Percentiles rank a stretch among this genome's conserved stretches.
These are phyloP conservation scores for Pseudomyrmex cubaensis DNA, from an alignment of 1,140 invertebrate species.

Conservation along the genomic window DNA sequence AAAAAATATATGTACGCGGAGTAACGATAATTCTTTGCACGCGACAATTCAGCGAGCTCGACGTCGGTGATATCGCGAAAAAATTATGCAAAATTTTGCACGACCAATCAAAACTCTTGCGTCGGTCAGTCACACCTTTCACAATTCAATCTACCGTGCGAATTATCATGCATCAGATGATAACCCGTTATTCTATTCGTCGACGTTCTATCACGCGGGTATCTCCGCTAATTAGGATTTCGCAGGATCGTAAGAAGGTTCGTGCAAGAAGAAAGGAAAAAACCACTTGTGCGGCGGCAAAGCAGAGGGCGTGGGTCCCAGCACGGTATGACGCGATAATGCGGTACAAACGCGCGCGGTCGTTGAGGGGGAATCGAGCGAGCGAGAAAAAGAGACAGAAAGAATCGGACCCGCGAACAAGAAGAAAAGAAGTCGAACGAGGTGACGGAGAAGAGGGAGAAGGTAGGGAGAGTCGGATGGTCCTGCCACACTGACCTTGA, in stretches of 20 bases:
- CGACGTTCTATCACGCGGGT: constrained; percentile 59
- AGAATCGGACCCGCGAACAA: constrained; percentile 18
- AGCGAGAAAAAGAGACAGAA: constrained; percentile 41
- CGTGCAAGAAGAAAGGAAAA: constrained; percentile 35
- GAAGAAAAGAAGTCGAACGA: constrained; percentile 53
- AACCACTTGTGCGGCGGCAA: constrained; percentile 55
- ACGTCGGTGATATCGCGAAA: constrained; percentile 7
- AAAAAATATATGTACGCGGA: background rate
- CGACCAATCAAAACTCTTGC: constrained; percentile 26
- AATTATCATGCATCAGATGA: constrained; percentile 50
- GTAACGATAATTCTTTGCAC: constrained; percentile 13
- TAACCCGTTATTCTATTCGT: constrained; percentile 36
- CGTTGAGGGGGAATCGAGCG: background rate
- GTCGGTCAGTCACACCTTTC: constrained; percentile 2
- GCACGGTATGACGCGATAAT: constrained; percentile 78
- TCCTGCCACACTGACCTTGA: constrained; percentile 83
- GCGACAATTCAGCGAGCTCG: constrained; percentile 8
- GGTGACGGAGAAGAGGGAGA: constrained; percentile 55
- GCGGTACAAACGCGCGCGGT: constrained; percentile 64
- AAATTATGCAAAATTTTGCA: constrained; percentile 11
- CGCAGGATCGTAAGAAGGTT: constrained; percentile 50
- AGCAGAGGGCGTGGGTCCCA: constrained; percentile 62
- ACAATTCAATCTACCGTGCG: constrained; percentile 19
- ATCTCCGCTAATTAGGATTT: constrained; percentile 74
- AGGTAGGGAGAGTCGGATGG: constrained; percentile 62